A percentile compares a stretch with the other conserved stretches of the same genome.
Evolutionary conservation across 2,888 invertebrate species (phyloP).

Genomic region (Endotricha flammealis): DNA sequence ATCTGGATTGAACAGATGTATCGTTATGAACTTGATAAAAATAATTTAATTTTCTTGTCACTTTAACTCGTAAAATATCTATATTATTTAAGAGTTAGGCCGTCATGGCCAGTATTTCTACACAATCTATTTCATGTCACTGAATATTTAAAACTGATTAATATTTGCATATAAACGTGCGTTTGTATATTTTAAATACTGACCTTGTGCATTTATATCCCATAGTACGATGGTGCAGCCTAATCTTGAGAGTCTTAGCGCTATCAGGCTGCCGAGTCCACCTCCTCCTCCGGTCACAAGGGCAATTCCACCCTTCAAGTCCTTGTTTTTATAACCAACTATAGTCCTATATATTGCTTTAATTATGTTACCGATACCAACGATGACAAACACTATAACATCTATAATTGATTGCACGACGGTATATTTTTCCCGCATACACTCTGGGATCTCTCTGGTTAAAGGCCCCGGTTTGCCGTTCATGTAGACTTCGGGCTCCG

Average conservation of each 20-base stretch:
- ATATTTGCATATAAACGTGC: background rate
- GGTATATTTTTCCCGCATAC: constrained; percentile 70
- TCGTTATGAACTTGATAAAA: too few species aligned
- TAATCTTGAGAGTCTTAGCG: constrained; percentile 84
- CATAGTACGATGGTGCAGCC: constrained; percentile 90
- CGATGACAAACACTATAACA: constrained; percentile 72
- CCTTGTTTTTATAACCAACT: constrained; percentile 82
- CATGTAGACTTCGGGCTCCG: constrained; percentile 61
- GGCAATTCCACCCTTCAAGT: constrained; percentile 86
- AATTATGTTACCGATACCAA: constrained; percentile 66
- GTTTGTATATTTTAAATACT: constrained; percentile 34
- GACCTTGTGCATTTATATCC: constrained; percentile 92
- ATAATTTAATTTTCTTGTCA: too few species aligned
- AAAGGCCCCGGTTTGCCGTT: constrained; percentile 65
- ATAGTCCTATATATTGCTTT: constrained; percentile 79
- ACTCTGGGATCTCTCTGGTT: constrained; percentile 68
- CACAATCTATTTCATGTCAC: background rate
- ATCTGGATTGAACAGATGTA: too few species aligned
- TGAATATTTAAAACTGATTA: constrained; percentile 2
- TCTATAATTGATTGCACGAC: constrained; percentile 77
- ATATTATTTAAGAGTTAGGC: too few species aligned
- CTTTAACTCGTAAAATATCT: too few species aligned
- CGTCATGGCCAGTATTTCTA: too few species aligned
- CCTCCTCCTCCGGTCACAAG: constrained; percentile 94
- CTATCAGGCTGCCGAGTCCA: constrained; percentile 88